phyloP scores from a whole-genome alignment of 2,888 invertebrate genomes.

The Oxycera nigricornis region DNA sequence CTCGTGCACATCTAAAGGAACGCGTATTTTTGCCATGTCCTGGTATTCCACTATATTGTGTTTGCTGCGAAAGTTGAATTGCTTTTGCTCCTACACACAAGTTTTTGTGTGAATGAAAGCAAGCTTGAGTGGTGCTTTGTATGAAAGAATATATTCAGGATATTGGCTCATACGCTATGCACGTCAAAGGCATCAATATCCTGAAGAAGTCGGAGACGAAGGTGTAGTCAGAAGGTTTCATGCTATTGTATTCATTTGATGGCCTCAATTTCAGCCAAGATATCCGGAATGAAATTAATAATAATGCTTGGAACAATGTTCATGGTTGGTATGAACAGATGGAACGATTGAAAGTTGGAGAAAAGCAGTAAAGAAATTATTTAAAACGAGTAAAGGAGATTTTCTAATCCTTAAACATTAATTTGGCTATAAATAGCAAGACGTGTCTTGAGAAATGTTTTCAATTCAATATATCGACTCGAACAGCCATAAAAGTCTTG shows the following conservation, averaged over 20 bases:
- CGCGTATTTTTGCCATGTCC: neutral
- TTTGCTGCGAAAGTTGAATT: neutral
- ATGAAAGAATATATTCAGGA: conserved; percentile 10
- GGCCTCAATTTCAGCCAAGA: conserved; percentile 41
- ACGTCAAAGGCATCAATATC: conserved; percentile 15
- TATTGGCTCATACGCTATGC: conserved; percentile 31
- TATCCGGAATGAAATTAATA: conserved; percentile 45
- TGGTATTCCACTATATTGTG: neutral
- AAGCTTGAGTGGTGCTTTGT: conserved; percentile 16
- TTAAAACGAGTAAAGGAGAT: too few species aligned
- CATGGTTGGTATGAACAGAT: neutral
- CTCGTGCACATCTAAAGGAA: neutral
- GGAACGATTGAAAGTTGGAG: too few species aligned
- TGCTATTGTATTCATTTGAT: neutral
- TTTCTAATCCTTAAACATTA: too few species aligned
- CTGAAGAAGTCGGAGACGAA: neutral
- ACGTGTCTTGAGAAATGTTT: too few species aligned
- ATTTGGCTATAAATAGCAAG: too few species aligned
- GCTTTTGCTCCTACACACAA: neutral
- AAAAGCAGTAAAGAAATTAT: too few species aligned
- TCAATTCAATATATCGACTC: too few species aligned
- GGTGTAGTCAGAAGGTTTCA: too few species aligned
- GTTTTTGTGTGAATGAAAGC: too few species aligned
- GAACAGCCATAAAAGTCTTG: too few species aligned
- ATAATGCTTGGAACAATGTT: neutral